Conservation (phyloP, 2,888 invertebrate species). For the Meghimatium bilineatum region DNA sequence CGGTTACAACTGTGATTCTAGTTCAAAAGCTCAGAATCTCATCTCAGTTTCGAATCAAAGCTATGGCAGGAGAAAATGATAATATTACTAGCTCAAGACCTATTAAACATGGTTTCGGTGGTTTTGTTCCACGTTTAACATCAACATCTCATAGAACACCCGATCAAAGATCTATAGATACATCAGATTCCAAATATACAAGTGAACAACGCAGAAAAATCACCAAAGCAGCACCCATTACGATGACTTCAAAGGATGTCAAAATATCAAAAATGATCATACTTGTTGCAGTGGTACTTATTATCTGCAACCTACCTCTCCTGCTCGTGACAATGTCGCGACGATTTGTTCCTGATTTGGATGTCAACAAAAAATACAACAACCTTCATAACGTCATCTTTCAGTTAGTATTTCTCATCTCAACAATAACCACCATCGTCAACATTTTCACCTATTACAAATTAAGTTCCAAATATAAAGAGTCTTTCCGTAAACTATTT, state of each 20-base stretch:
- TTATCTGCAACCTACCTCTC: background rate
- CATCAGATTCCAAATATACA: background rate
- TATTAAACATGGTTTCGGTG: background rate
- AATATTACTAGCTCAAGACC: background rate
- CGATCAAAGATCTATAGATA: background rate
- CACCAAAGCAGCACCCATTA: background rate
- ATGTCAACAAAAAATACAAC: background rate
- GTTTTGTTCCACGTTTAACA: no score
- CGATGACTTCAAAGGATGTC: background rate
- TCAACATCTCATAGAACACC: background rate
- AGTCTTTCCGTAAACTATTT: background rate
- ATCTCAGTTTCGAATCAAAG: slow-evolving; percentile 6
- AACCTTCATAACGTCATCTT: background rate
- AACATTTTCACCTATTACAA: slow-evolving; percentile 13
- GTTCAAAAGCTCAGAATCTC: background rate
- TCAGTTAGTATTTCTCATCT: background rate
- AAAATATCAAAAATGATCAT: background rate
- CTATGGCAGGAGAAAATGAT: background rate
- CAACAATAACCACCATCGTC: background rate
- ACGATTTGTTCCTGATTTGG: background rate
- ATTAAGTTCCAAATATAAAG: background rate
- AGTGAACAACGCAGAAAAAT: background rate
- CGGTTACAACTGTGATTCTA: background rate
- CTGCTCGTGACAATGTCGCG: background rate
- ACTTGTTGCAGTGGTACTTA: background rate